Evolutionary conservation across 2,888 invertebrate genomes (phyloP), one percentile per base, ranked within the genome.

Genomic region (Drosophila kuntzei): DNA sequence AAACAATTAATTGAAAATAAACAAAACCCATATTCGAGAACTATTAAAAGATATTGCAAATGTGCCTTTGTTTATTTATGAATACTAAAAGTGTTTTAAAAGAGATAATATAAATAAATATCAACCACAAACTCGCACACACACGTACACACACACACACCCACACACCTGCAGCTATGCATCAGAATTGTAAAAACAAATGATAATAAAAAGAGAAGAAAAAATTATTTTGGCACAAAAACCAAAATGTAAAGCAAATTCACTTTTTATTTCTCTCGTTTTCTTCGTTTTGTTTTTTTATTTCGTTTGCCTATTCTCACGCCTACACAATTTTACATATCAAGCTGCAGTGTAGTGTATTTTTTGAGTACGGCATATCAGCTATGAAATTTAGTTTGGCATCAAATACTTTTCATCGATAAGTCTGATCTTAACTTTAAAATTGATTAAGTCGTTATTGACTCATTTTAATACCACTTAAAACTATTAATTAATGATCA

Each of bases 1-100:
- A 60, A 65, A 60, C 59, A 58, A 71, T 79, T 64, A 66, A 73
- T 79, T 50, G 47, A 54, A 67, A 32, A 62, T 59, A 69, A 81
- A 72, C 71, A 74, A 51, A 60, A 22, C 12, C 12, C 9, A 41
- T 32, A 47, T 39, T 61, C 62, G 29, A 65, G 27, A 44, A 64
- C 51, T 39, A 61, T 62, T 54, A 51, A 55, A 61, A 72, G 64
- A 50, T 63, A 51, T 70, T 65, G 53, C 49, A 58, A 71, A 58
- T 57, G 53, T 54, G 61, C 22, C 49, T 60, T 61, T 66, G 46
- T 61, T 62, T 61, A 44, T 65, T 67, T 67, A 71, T 50, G 49
- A 43, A 46, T 39, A 61, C 41, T 66, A 61, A 61, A 63, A 75
- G 76, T 71, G 60, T 71, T 62, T 36, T 20, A 53, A 59, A 50